These are phyloP conservation scores for Andrena dorsata DNA, from an alignment of 2,888 invertebrate genomes.

Conservation along the genomic window DNA sequence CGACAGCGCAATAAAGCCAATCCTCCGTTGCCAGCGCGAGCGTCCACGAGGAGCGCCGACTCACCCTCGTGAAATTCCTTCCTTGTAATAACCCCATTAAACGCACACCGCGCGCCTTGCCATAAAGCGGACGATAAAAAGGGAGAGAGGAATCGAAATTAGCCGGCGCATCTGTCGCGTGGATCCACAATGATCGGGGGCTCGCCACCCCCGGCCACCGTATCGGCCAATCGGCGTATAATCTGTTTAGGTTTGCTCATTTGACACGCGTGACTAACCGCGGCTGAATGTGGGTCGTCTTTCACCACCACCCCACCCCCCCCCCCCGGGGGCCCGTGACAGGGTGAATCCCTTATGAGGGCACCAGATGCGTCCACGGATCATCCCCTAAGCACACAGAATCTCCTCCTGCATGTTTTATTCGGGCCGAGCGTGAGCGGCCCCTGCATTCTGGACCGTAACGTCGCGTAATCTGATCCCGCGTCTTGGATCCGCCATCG, in stretches of 20 bases:
- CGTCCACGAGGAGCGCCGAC: constrained; percentile 30
- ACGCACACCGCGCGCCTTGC: constrained; percentile 70
- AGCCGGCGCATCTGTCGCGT: constrained; percentile 78
- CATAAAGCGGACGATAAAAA: constrained; percentile 31
- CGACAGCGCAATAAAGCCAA: constrained; percentile 46
- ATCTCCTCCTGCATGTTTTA: constrained; percentile 73
- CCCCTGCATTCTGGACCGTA: not conserved
- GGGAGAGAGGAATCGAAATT: constrained; percentile 70
- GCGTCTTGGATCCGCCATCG: not conserved
- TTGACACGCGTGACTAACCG: constrained; percentile 81
- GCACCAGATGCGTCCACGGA: constrained; percentile 78
- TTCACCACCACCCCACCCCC: too few species aligned
- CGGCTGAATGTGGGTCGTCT: constrained; percentile 59
- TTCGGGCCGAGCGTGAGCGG: constrained; percentile 17
- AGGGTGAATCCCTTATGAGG: constrained; percentile 77
- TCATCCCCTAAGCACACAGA: constrained; percentile 72
- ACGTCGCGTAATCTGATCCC: constrained; percentile 25
- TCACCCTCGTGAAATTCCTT: constrained; percentile 68
- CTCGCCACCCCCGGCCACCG: constrained; percentile 30
- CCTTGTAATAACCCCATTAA: constrained; percentile 74
- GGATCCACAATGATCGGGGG: constrained; percentile 23
- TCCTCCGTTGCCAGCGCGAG: constrained; percentile 12
- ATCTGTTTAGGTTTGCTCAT: constrained; percentile 82
- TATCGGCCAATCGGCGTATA: constrained; percentile 78
- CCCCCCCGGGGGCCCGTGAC: constrained; percentile 40